Percentiles rank a stretch among this genome's conserved stretches.
These are phyloP conservation scores for Hemichromis elongatus DNA, from an alignment of 2,113 vertebrate species.

Conservation along the genomic window DNA sequence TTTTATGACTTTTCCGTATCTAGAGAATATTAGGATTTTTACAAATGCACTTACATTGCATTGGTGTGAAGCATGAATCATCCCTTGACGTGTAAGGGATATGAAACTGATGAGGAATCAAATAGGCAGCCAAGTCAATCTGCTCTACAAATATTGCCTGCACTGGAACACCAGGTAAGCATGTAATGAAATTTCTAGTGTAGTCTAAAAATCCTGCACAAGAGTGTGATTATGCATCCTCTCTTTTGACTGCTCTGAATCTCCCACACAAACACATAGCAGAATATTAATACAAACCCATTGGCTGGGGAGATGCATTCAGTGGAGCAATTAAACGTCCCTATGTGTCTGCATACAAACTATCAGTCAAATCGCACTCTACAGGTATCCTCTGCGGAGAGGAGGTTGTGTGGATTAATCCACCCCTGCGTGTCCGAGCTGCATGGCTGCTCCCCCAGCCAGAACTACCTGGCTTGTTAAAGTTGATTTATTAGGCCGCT, in stretches of 20 bases:
- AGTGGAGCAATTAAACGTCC: slow-evolving; percentile 71
- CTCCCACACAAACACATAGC: slow-evolving; percentile 48
- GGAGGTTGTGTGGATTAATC: slow-evolving; percentile 67
- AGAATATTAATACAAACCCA: slow-evolving; percentile 53
- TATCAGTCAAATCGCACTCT: slow-evolving; percentile 68
- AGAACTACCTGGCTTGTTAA: slow-evolving; percentile 73
- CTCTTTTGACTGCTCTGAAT: slow-evolving; percentile 50
- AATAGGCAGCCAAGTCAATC: slow-evolving; percentile 56
- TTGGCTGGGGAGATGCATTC: slow-evolving; percentile 60
- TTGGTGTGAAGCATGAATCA: slow-evolving; percentile 60
- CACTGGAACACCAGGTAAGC: slow-evolving; percentile 64
- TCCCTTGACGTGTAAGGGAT: slow-evolving; percentile 41
- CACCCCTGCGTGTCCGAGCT: slow-evolving; percentile 56
- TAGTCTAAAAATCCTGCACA: slow-evolving; percentile 47
- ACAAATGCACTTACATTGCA: slow-evolving; percentile 51
- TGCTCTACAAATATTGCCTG: slow-evolving; percentile 57
- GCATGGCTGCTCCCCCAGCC: slow-evolving; percentile 58
- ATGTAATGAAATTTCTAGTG: slow-evolving; percentile 69
- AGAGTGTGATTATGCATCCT: slow-evolving; percentile 55
- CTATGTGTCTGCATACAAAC: slow-evolving; percentile 61
- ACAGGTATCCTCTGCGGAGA: slow-evolving; percentile 69
- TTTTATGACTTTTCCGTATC: slow-evolving; percentile 47
- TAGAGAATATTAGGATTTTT: slow-evolving; percentile 38
- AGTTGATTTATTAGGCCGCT: slow-evolving; percentile 79
- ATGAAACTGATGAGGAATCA: slow-evolving; percentile 67